Conservation (phyloP, 1,140 invertebrate species). For the Mycetomoellerius zeteki region DNA sequence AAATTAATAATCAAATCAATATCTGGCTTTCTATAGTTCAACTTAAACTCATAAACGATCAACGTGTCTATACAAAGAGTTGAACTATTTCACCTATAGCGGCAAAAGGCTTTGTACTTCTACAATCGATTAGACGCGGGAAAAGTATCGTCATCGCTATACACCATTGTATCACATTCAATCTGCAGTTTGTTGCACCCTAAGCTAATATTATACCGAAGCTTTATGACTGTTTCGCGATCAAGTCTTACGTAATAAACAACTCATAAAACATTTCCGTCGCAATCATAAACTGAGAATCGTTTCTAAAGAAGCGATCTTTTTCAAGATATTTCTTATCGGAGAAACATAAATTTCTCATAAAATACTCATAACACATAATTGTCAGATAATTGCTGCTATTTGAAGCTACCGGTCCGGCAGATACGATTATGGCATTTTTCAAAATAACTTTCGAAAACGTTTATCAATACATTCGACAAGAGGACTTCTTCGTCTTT, state of each 20-base stretch:
- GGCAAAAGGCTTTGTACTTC: conserved; percentile 19
- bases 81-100: conserved; percentile 11
- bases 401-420: neutral
- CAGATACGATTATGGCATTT: too few relatives aligned
- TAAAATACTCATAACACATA: conserved; percentile 9
- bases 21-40: neutral
- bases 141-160: conserved; percentile 9
- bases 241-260: conserved; percentile 30
- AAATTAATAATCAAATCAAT: conserved; percentile 17
- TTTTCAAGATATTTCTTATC: conserved; percentile 38
- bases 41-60: neutral
- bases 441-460: neutral
- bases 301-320: conserved; percentile 18
- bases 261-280: conserved; percentile 22
- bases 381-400: neutral
- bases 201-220: conserved; percentile 34
- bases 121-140: conserved; percentile 35
- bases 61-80: conserved; percentile 16
- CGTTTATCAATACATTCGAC: neutral
- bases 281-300: conserved; percentile 35
- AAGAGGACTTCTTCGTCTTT: neutral
- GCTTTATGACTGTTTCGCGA: conserved; percentile 26
- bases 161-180: neutral
- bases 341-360: neutral
- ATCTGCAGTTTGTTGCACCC: neutral